Evolutionary conservation across 2,888 invertebrate species (phyloP), one percentile per base, ranked within the genome.

Genomic region (Calameuta filiformis): DNA sequence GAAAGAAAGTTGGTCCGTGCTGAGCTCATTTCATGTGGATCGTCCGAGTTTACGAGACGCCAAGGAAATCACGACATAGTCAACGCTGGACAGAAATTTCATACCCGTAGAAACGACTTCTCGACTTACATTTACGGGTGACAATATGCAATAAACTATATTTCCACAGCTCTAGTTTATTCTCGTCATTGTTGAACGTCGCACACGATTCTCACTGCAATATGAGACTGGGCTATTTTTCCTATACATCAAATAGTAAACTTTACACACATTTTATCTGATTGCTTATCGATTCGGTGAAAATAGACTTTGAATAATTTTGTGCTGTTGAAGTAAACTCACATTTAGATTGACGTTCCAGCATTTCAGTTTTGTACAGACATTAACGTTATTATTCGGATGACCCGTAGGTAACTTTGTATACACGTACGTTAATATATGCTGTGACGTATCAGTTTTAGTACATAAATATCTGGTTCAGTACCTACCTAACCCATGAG

Each of bases 61-160:
- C 79, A 80, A 84, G 84, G 86, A 85, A 85, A 85, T 85, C 85
- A 83, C 80, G 79, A 78, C 77, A 80, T 56, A 56, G 73, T 78
- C 23, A 23, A 23, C 80, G 76, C 78, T 68, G 35, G 73, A 79
- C 74, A 77, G 81, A 79, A 82, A 81, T 85, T 79, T 80, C 77
- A 12, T 75, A 76, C 73, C 71, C 78, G 80, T 81, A 82, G 82
- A 82, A 76, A 82, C 77, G 77, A 69, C 76, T 34, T 69, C 31
- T 68, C 74, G 68, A 73, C n/a, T 73, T 76, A 75, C 77, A 74
- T 68, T 81, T 80, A 75, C 76, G 80, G 77, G 76, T 74, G 68
- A 68, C 80, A 80, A 81, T 81, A 80, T 75, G 78, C 81, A 81
- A 86, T 83, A 84, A 84, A 85, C 83, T 77, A 78, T 77, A 76